A percentile compares a stretch with the other conserved stretches of the same genome.
Conservation (phyloP, 2,888 invertebrate species). For the Eupelmus urozonus region DNA sequence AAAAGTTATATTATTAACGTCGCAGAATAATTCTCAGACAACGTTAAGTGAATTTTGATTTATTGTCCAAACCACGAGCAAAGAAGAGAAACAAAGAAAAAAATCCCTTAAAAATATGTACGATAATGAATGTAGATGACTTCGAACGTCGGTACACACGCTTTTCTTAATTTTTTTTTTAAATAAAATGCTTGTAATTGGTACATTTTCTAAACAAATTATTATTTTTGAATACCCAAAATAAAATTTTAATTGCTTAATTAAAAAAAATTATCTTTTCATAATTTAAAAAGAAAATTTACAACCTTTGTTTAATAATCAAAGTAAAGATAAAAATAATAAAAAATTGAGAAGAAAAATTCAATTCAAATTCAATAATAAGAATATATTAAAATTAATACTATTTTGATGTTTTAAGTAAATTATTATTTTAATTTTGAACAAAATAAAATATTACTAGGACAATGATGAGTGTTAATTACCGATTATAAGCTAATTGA, state of each 20-base stretch:
- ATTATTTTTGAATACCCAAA: background rate
- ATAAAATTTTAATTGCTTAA: background rate
- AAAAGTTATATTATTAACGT: constrained; percentile 60
- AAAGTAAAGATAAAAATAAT: background rate
- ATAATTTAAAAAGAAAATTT: background rate
- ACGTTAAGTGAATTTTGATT: constrained; percentile 68
- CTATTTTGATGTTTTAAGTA: background rate
- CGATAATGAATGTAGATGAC: constrained; percentile 69
- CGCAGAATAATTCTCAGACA: constrained; percentile 62
- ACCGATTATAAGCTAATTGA: background rate
- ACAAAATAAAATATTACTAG: too few species aligned
- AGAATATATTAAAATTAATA: background rate
- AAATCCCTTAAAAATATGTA: constrained; percentile 59
- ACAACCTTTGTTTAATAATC: too few species aligned
- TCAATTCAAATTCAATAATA: background rate
- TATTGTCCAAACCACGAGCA: constrained; percentile 62
- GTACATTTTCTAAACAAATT: too few species aligned
- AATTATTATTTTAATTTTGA: too few species aligned
- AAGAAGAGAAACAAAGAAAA: constrained; percentile 60
- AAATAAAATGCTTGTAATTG: background rate
- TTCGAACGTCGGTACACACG: constrained; percentile 66
- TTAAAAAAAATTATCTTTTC: background rate
- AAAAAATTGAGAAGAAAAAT: too few species aligned
- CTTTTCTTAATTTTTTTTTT: constrained; percentile 56
- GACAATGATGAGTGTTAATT: background rate